Percentiles rank a stretch among this genome's conserved stretches.
These are phyloP conservation scores for Nyctereutes procyonoides DNA, from an alignment of 2,113 vertebrate genomes.

Conservation along the genomic window DNA sequence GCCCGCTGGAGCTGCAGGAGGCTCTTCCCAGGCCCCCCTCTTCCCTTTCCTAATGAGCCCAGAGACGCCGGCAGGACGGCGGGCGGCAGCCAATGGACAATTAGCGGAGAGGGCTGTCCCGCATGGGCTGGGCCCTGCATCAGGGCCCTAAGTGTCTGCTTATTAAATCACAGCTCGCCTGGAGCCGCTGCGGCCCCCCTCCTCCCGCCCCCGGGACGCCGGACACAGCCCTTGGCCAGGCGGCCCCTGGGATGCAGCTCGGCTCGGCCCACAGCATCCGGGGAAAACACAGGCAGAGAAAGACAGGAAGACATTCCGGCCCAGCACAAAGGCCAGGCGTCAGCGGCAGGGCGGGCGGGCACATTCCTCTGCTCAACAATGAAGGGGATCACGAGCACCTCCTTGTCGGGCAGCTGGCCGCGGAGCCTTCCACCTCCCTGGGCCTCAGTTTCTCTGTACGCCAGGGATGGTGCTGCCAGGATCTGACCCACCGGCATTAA, in stretches of 20 bases:
- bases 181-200: slow-evolving; percentile 65
- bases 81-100: slow-evolving; percentile 78
- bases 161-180: slow-evolving; percentile 79
- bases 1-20: slow-evolving; percentile 24
- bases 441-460: slow-evolving; percentile 6
- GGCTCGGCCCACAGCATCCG: slow-evolving; percentile 60
- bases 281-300: slow-evolving; percentile 74
- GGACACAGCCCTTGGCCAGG: slow-evolving; percentile 46
- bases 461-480: neutral
- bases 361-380: slow-evolving; percentile 43
- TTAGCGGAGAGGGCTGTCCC: slow-evolving; percentile 78
- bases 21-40: slow-evolving; percentile 66
- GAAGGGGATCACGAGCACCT: neutral
- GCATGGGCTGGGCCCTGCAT: slow-evolving; percentile 42
- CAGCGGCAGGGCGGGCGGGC: slow-evolving; percentile 39
- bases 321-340: slow-evolving; percentile 74
- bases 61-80: slow-evolving; percentile 77
- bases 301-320: slow-evolving; percentile 72
- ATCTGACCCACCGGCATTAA: neutral
- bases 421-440: neutral
- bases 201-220: slow-evolving; percentile 36
- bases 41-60: slow-evolving; percentile 78
- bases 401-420: neutral
- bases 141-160: slow-evolving; percentile 79
- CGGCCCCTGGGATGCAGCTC: slow-evolving; percentile 64